Conservation (phyloP, 2,113 vertebrate species). For the Lagopus leucura region DNA sequence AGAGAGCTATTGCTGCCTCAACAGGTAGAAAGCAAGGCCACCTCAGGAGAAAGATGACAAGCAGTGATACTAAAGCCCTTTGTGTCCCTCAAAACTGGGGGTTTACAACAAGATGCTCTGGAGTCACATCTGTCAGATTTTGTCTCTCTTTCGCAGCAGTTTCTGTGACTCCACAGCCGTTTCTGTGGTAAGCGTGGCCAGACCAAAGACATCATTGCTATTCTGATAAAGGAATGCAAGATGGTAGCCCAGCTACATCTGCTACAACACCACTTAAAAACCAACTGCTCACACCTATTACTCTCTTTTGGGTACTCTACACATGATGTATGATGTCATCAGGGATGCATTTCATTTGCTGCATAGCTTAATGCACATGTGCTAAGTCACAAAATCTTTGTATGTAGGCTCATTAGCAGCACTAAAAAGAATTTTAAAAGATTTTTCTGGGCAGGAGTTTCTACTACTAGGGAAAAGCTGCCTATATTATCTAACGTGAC, state of each 20-base stretch:
- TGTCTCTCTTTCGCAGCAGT: neutral
- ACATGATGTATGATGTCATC: neutral
- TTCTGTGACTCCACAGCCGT: too few relatives aligned
- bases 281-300: neutral
- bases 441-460: conserved; percentile 10
- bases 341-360: neutral
- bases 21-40: rapidly evolving
- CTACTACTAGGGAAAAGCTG: neutral
- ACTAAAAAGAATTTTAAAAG: neutral
- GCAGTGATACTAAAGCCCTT: neutral
- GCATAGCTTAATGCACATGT: neutral
- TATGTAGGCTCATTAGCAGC: neutral
- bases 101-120: neutral
- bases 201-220: neutral
- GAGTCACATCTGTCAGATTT: rapidly evolving
- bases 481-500: neutral
- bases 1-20: neutral
- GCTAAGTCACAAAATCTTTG: neutral
- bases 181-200: neutral
- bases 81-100: neutral
- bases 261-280: neutral
- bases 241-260: neutral
- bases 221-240: neutral
- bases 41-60: neutral
- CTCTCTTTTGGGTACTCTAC: neutral